Evolutionary conservation across 2,797 vertebrate species (phyloP).

Genomic region (Ispidina lecontei): DNA sequence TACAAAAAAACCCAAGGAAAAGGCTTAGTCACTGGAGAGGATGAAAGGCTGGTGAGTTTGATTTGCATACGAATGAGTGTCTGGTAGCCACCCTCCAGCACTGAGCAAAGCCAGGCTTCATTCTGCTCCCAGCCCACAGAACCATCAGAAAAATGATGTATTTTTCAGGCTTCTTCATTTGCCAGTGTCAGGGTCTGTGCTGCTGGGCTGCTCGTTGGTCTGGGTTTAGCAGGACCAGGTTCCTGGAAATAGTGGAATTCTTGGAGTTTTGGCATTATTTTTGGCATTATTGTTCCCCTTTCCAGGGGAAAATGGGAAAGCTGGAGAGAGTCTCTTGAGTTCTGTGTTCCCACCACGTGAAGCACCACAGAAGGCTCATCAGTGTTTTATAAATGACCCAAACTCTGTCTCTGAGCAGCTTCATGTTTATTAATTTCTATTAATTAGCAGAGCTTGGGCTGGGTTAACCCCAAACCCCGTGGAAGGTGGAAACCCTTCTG

Average conservation of each 20-base stretch:
- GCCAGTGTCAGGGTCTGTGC: background rate
- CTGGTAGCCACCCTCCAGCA: background rate
- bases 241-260: background rate
- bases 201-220: background rate
- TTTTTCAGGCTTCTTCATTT: background rate
- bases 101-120: background rate
- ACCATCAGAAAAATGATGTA: background rate
- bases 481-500: background rate
- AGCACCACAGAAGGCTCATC: background rate
- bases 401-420: background rate
- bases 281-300: background rate
- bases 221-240: background rate
- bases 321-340: background rate
- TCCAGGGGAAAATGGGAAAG: background rate
- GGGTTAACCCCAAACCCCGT: background rate
- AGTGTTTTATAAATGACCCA: accelerated
- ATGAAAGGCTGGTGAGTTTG: background rate
- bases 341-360: accelerated
- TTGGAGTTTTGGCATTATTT: background rate
- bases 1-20: background rate
- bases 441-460: background rate
- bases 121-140: background rate
- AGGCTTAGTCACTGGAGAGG: background rate
- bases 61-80: background rate
- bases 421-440: background rate